phyloP scores from a whole-genome alignment of 2,888 invertebrate species.

The Drymonia ruficornis region DNA sequence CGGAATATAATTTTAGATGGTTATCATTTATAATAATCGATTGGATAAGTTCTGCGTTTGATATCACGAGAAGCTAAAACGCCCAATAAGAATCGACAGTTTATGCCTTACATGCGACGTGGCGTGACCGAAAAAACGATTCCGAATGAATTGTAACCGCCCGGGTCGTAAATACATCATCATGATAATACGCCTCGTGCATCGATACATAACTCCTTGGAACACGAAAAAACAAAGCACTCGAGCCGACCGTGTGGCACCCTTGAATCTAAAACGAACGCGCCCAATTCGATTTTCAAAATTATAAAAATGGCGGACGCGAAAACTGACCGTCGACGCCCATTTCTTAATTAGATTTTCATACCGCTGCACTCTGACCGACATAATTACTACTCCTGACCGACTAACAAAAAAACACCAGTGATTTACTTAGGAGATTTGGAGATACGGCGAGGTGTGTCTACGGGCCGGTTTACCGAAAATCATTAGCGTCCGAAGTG shows the following conservation, averaged over 20 bases:
- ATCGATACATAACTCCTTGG: slow-evolving; percentile 53
- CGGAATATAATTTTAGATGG: slow-evolving; percentile 56
- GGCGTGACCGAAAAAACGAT: slow-evolving; percentile 82
- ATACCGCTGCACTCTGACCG: slow-evolving; percentile 83
- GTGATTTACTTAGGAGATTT: slow-evolving; percentile 83
- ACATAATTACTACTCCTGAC: slow-evolving; percentile 81
- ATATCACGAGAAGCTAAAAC: slow-evolving; percentile 65
- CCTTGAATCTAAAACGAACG: slow-evolving; percentile 36
- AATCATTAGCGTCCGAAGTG: slow-evolving; percentile 81
- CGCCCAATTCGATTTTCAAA: slow-evolving; percentile 50
- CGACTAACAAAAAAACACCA: slow-evolving; percentile 71
- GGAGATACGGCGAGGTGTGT: slow-evolving; percentile 76
- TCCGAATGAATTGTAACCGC: slow-evolving; percentile 73
- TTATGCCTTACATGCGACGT: slow-evolving; percentile 79
- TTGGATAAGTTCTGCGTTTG: slow-evolving; percentile 61
- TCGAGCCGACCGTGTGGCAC: slow-evolving; percentile 18
- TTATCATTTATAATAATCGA: slow-evolving; percentile 61
- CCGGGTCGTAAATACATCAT: slow-evolving; percentile 76
- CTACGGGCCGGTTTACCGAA: slow-evolving; percentile 81
- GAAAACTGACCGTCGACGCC: slow-evolving; percentile 69
- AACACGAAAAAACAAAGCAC: slow-evolving; percentile 47
- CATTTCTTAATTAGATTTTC: slow-evolving; percentile 82
- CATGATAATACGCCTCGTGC: slow-evolving; percentile 69
- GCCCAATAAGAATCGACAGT: slow-evolving; percentile 76
- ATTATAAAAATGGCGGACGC: slow-evolving; percentile 65